Evolutionary conservation across 2,888 invertebrate species (phyloP).

Genomic region (Uropetala carovei): DNA sequence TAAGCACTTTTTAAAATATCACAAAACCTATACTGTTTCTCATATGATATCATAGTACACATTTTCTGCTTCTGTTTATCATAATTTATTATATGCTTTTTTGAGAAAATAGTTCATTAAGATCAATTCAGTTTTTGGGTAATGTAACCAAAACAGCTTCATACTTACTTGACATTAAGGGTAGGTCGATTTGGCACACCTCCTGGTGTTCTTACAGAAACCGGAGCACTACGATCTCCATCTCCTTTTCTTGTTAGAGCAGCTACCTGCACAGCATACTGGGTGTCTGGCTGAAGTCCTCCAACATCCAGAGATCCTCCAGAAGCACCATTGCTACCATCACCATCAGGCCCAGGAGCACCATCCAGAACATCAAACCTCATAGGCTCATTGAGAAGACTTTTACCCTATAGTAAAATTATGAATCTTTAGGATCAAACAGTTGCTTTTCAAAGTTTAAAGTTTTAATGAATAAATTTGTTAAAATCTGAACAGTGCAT

Average conservation of each 20-base stretch:
- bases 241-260: constrained; percentile 98
- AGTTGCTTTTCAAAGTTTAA: no score
- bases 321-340: background rate
- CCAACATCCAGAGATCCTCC: constrained; percentile 87
- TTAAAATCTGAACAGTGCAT: background rate
- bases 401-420: constrained; percentile 79
- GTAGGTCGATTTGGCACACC: constrained; percentile 92
- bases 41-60: no score
- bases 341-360: constrained; percentile 74
- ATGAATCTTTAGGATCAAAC: background rate
- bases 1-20: no score
- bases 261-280: constrained; percentile 92
- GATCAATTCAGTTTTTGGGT: background rate
- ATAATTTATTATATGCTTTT: background rate
- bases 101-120: no score
- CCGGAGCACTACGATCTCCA: constrained; percentile 92
- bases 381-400: constrained; percentile 90
- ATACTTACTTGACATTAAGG: constrained; percentile 85
- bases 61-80: background rate
- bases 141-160: background rate
- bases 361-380: constrained; percentile 91
- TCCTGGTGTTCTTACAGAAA: constrained; percentile 92
- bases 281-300: constrained; percentile 95
- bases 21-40: no score
- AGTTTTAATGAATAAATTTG: constrained; percentile 21